Evolutionary conservation across 2,888 invertebrate genomes (phyloP), one percentile per base, ranked within the genome.

Genomic region (Crepidodera aurea): DNA sequence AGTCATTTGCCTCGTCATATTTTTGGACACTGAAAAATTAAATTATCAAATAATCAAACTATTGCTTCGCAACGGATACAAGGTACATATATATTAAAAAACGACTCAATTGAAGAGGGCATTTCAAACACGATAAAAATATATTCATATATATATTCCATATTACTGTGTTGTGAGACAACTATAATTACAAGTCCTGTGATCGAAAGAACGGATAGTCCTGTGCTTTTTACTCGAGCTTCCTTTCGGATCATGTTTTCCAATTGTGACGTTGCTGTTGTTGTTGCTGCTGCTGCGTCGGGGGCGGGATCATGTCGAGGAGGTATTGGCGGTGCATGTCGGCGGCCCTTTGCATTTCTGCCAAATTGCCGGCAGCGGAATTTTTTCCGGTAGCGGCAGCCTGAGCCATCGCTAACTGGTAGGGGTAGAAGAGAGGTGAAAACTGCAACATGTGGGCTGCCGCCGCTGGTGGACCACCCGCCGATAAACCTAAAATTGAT

Each of bases 271-370:
- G 82, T 34, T 54, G 54, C 18, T 54, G 53, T 40, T 42, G 53
- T 29, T 51, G 55, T n/a, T n/a, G 22, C 39, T 39, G 39, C 69
- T 84, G 84, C 15, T 82, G 82, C 18, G 83, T 79, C 60, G 83
- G 82, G 64, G 84, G 87, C 59, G 95, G 94, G 76, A 97, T 94
- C 95, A 98, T 96, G 82, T 98, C 97, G 66, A 98, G 87, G 76
- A 98, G 86, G 85, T 97, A 97, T 84, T 97, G 97, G 59, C 97
- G 86, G 84, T 97, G 97, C 68, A 94, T 84, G 79, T 94, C 93
- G 2, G 92, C 92, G 63, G 93, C 92, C 70, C 93, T 87, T 80
- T 93, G 94, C 79, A 94, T 65, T 72, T 94, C 94, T 0, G 89
- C 91, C 76, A 90, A 81, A 71, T 82, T 82, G 12, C 84, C 84